Evolutionary conservation across 2,888 invertebrate genomes (phyloP), one percentile per base, ranked within the genome.

Genomic region (Epinotia brunnichana): DNA sequence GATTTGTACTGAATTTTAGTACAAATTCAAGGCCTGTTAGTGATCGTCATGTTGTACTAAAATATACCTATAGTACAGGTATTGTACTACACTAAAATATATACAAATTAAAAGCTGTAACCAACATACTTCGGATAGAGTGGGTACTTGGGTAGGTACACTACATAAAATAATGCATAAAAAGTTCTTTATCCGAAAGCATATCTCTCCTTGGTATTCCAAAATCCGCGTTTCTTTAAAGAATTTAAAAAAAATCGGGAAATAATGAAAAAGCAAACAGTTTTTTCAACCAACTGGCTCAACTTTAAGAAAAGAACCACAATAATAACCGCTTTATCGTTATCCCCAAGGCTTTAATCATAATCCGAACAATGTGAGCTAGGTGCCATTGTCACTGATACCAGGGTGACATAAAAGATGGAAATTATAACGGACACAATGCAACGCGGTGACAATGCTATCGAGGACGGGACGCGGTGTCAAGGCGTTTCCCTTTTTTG

Each of bases 401-500:
- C 68, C 51, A 72, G 72, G 67, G 74, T 72, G 72, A 64, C 74
- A 68, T 72, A 74, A 74, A 75, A 77, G 77, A 78, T 74, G 77
- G 79, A 79, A 78, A 81, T 83, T 78, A 82, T 76, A 72, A 73
- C 74, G 77, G 73, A 80, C 77, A 82, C 82, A 85, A 84, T 82
- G 83, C 82, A 83, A 80, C 76, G 81, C 78, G 74, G 78, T 76
- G 79, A 87, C 87, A 87, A 87, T 87, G 75, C 81, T 74, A 74
- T 51, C 75, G 69, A 75, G 76, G 77, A 81, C 74, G 76, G 77
- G 77, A 74, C 77, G 84, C 77, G 77, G 79, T 89, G 89, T 89
- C 89, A 89, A 89, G 89, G 89, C 77, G 77, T 84, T 88, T 88
- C 86, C 88, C 84, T 85, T 85, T 56, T 87, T 85, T 87, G 82